Evolutionary conservation across 2,113 vertebrate genomes (phyloP).

Genomic region (Gulo gulo): DNA sequence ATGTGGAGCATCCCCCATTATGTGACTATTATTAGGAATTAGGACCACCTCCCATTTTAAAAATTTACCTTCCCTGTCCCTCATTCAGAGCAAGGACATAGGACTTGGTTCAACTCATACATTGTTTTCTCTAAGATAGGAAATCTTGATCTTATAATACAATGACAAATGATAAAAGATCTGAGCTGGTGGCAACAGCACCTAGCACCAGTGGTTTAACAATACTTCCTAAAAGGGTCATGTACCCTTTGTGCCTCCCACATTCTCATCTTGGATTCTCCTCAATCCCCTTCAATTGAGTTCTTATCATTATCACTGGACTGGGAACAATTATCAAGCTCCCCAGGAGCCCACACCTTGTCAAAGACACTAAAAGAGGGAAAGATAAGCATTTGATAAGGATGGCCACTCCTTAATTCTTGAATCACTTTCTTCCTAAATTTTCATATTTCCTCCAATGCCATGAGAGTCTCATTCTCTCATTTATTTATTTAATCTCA

Average conservation of each 20-base stretch:
- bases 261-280: neutral
- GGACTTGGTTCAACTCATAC: neutral
- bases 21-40: neutral
- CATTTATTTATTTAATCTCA: neutral
- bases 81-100: neutral
- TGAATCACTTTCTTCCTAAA: neutral
- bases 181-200: neutral
- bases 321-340: neutral
- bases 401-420: neutral
- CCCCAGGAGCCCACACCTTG: neutral
- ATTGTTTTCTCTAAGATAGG: neutral
- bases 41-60: neutral
- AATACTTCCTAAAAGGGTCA: neutral
- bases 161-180: neutral
- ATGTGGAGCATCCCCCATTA: neutral
- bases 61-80: neutral
- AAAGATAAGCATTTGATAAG: neutral
- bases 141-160: neutral
- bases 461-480: neutral
- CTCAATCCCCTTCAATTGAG: fast-evolving
- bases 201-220: neutral
- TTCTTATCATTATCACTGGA: neutral
- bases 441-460: neutral
- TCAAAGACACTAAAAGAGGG: neutral
- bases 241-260: neutral